Base-by-base conservation (phyloP, 2,888 invertebrate genomes). In the Habroteleia sp. region DNA sequence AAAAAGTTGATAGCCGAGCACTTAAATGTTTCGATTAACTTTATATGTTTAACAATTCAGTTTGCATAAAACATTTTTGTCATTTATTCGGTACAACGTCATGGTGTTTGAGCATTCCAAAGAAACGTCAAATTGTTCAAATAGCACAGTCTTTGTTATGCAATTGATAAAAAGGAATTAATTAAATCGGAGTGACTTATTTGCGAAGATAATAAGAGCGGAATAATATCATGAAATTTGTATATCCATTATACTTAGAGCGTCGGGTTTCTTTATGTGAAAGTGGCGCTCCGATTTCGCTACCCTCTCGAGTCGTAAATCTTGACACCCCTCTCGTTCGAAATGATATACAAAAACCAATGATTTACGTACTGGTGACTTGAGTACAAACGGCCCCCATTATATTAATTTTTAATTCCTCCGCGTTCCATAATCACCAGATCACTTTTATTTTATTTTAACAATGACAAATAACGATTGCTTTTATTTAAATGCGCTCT, bases 281-380 rank as follows among this genome's bases (percentile, higher is more conserved):
- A 31, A 37, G 27, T 39, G 66, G 16, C 33, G 39, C 46, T 48
- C 44, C 46, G 39, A 54, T 69, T 52, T 50, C 50, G 35, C 62
- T 44, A 46, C 69, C 62, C 71, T 62, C 46, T 33, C 20, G 46
- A 42, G 46, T 52, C 71, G 54, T 71, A 71, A 71, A 71, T 71
- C 71, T 62, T 44, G 37, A 46, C 71, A 54, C 54, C 71, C 71
- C 58, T n/a, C n/a, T 63, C 25, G 35, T 29, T 58, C 46, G 41
- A 8, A 62, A 31, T 29, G 62, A 63, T 71, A 54, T 20, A 52
- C 54, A 63, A 71, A 71, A 71, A 50, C 31, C 3, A 16, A n/a
- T 71, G 71, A 71, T 71, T 71, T 71, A 71, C 27, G 31, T 11
- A 23, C 46, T 11, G 37, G 39, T 56, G 71, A 62, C 62, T 62